Evolutionary conservation across 2,113 vertebrate genomes (phyloP), one percentile per base, ranked within the genome.

Genomic region (Serinus canaria): DNA sequence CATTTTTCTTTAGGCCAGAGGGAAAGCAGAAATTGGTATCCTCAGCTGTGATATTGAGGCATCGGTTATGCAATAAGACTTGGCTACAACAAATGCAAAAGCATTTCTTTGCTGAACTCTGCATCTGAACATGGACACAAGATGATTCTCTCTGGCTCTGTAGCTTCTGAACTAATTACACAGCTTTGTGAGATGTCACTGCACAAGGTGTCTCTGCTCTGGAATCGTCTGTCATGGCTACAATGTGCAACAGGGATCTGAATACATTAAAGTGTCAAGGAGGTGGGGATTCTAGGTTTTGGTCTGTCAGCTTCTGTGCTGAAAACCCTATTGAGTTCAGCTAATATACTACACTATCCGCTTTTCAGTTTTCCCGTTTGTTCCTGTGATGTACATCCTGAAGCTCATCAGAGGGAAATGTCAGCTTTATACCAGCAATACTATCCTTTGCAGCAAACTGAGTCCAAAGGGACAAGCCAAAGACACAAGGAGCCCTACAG

Each of bases 111-210:
- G 1, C 59, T 78, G 80, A 90, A 87, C 53, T 86, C 64, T 53
- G 62, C 66, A 84, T 64, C 64, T 79, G 83, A 80, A 86, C 47
- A 60, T 0, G 3, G 56, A 33, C 30, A 87, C 88, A 72, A 52
- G 64, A 74, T 43, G 23, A 70, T 80, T 81, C 44, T 93, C 64
- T 18, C 72, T 49, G 73, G 41, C 86, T 94, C 47, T 86, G 68
- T 25, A 70, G 76, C 73, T 92, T 60, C 90, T 93, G 76, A 92
- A 79, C 93, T 93, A 92, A 96, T 92, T 96, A 89, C 81, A 87
- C 63, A 89, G 89, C 58, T 79, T 92, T 89, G 85, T 72, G 83
- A 90, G 3, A 90, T 50, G 60, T 86, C 14, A 0, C 91, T 41
- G 59, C 78, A 90, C 47, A 60, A 59, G 35, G 44, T 83, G 63